Evolutionary conservation across 2,888 invertebrate genomes (phyloP).

Genomic region (Xestia sexstrigata): DNA sequence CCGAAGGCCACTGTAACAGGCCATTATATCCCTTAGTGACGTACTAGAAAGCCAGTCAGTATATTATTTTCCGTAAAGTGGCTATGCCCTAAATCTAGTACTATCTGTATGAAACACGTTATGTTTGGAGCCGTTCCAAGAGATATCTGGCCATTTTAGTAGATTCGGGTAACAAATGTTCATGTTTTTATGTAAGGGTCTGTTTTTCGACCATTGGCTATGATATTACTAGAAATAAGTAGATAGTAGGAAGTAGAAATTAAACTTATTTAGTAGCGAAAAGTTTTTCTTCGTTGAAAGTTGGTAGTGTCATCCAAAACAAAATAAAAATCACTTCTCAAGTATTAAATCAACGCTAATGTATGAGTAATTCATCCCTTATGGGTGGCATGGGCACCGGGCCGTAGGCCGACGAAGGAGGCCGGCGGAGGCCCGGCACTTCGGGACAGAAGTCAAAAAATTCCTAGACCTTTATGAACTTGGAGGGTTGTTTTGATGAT

Average conservation of each 20-base stretch:
- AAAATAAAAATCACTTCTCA: no score
- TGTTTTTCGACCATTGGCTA: not conserved
- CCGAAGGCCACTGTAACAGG: not conserved
- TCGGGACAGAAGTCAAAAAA: no score
- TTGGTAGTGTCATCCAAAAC: not conserved
- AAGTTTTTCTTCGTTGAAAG: not conserved
- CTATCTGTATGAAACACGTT: constrained; percentile 36
- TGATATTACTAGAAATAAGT: not conserved
- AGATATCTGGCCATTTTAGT: constrained; percentile 41
- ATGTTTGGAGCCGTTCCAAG: constrained; percentile 52
- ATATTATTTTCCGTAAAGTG: constrained; percentile 27
- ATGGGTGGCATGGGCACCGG: no score
- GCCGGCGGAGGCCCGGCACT: no score
- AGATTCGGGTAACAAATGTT: constrained; percentile 13
- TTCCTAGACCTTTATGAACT: no score
- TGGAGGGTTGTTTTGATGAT: no score
- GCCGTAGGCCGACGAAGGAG: no score
- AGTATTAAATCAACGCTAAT: not conserved
- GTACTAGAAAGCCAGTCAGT: constrained; percentile 1
- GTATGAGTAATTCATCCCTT: no score
- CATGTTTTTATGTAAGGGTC: constrained; percentile 26
- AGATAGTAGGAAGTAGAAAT: not conserved
- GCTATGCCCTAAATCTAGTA: constrained; percentile 34
- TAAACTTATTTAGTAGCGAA: not conserved
- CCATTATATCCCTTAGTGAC: not conserved